These are phyloP conservation scores for Luperina testacea DNA, from an alignment of 2,888 invertebrate species.

Conservation along the genomic window DNA sequence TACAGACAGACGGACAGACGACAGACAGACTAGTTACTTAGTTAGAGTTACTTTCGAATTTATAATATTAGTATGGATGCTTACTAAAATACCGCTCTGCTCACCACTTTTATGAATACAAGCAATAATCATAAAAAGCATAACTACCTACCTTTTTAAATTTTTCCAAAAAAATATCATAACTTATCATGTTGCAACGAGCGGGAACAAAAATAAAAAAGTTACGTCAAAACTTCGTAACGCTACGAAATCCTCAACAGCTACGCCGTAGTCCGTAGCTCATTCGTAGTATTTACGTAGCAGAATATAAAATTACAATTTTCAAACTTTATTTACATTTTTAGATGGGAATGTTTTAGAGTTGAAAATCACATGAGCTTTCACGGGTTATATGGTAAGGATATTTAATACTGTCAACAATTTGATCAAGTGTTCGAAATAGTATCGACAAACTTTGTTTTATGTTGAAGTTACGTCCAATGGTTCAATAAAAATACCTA, in stretches of 20 bases:
- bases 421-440: background rate
- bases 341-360: constrained; percentile 15
- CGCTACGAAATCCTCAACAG: constrained; percentile 62
- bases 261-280: constrained; percentile 60
- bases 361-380: background rate
- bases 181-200: background rate
- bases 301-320: constrained; percentile 58
- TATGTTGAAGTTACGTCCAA: no score
- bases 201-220: constrained; percentile 39
- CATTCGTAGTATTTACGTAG: constrained; percentile 58
- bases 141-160: background rate
- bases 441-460: no score
- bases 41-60: no score
- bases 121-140: background rate
- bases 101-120: background rate
- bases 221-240: constrained; percentile 48
- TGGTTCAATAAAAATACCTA: background rate
- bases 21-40: no score
- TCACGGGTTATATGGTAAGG: background rate
- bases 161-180: background rate
- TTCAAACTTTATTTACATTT: constrained; percentile 48
- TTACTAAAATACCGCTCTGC: no score
- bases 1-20: no score
- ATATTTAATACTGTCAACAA: background rate
- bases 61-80: no score